Evolutionary conservation across 2,113 vertebrate species (phyloP).

Genomic region (Zingel zingel): DNA sequence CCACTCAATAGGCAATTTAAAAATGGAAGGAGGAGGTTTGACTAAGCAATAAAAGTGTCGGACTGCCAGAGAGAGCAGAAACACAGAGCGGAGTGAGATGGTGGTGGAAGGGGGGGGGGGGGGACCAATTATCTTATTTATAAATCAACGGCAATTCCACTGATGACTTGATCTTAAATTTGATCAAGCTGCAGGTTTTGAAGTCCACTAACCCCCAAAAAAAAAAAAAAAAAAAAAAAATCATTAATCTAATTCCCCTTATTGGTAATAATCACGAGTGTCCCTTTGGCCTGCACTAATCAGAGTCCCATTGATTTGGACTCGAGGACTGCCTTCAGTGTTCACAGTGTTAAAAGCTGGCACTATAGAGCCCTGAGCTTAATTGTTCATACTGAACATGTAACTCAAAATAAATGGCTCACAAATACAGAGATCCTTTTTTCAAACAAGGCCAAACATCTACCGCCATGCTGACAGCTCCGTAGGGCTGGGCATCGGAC

Average conservation of each 20-base stretch:
- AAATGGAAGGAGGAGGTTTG: constrained; percentile 97
- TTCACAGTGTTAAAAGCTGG: constrained; percentile 29
- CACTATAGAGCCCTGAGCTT: background rate
- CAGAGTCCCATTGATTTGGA: constrained; percentile 82
- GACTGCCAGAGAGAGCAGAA: constrained; percentile 85
- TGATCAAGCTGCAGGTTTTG: constrained; percentile 91
- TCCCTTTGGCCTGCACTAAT: constrained; percentile 78
- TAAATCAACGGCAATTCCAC: constrained; percentile 96
- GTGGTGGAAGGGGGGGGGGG: constrained; percentile 83
- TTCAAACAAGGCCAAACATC: background rate
- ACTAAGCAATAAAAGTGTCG: constrained; percentile 95
- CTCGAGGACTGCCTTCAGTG: constrained; percentile 55
- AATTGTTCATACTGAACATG: constrained; percentile 9
- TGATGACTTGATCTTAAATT: constrained; percentile 93
- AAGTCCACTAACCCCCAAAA: constrained; percentile 77
- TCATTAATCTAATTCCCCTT: constrained; percentile 90
- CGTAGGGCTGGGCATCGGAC: too few species aligned
- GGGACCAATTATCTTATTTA: constrained; percentile 97
- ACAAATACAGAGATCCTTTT: background rate
- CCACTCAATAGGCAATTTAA: constrained; percentile 99
- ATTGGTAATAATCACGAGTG: constrained; percentile 89
- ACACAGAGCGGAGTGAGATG: constrained; percentile 44
- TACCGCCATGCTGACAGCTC: too few species aligned
- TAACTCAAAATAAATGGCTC: constrained; percentile 1
- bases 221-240: constrained; percentile 75